Conservation (phyloP, 2,888 invertebrate genomes). For the Antheraea assamensis region DNA sequence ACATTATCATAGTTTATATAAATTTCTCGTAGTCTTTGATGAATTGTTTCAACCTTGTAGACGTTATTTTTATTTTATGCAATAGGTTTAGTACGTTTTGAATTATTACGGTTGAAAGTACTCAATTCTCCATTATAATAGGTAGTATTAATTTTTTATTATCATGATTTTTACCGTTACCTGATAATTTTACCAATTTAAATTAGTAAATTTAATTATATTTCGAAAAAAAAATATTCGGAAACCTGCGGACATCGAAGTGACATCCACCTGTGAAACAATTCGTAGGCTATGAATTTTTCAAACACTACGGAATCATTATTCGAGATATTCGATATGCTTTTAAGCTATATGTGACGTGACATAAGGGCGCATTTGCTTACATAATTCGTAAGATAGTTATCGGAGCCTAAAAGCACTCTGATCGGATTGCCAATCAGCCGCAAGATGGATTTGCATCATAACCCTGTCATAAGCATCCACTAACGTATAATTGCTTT, state of each 20-base stretch:
- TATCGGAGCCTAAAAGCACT: conserved; percentile 64
- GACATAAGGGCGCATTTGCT: conserved; percentile 34
- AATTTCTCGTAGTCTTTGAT: neutral
- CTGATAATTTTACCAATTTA: too few relatives aligned
- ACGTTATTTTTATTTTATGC: neutral
- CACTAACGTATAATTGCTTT: conserved; percentile 53
- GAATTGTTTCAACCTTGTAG: neutral
- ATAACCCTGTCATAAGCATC: conserved; percentile 60
- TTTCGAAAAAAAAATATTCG: too few relatives aligned
- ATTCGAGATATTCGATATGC: conserved; percentile 18
- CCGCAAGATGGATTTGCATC: conserved; percentile 59
- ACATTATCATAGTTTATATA: neutral
- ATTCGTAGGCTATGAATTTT: too few relatives aligned
- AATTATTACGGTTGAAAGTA: neutral
- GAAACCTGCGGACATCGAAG: too few relatives aligned
- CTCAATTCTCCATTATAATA: neutral
- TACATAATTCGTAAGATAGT: conserved; percentile 66
- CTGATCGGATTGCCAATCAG: conserved; percentile 64
- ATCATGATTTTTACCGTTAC: too few relatives aligned
- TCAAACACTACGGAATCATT: too few relatives aligned
- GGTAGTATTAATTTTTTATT: too few relatives aligned
- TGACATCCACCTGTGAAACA: too few relatives aligned
- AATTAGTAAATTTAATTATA: too few relatives aligned
- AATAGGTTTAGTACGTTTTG: neutral
- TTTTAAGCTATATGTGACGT: conserved; percentile 32